Conservation (phyloP, 2,888 invertebrate genomes). For the Synanthedon tipuliformis region DNA sequence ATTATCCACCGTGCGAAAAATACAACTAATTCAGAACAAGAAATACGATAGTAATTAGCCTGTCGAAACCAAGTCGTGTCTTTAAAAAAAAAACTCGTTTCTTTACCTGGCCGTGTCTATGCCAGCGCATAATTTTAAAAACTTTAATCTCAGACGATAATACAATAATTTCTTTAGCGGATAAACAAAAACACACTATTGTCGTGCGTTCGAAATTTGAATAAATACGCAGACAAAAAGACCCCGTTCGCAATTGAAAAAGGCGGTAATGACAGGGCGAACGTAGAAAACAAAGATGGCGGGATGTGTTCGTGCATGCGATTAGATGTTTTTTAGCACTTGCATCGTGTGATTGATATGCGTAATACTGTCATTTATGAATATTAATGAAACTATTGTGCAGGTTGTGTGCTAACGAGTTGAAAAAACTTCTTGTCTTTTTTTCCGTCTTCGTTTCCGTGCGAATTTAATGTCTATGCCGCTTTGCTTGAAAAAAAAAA, state of each 20-base stretch:
- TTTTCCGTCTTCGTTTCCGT: constrained; percentile 38
- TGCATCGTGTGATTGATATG: constrained; percentile 61
- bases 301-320: constrained; percentile 57
- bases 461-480: constrained; percentile 36
- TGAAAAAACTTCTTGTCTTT: constrained; percentile 19
- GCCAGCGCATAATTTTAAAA: constrained; percentile 23
- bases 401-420: constrained; percentile 41
- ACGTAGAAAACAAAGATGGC: constrained; percentile 40
- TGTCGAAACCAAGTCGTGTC: constrained; percentile 13
- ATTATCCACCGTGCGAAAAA: constrained; percentile 47
- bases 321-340: constrained; percentile 59
- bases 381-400: constrained; percentile 50
- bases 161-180: constrained; percentile 37
- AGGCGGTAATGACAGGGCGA: constrained; percentile 59
- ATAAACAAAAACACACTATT: constrained; percentile 63
- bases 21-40: constrained; percentile 28
- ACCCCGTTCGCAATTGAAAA: constrained; percentile 17
- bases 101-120: constrained; percentile 22
- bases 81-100: constrained; percentile 19
- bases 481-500: constrained; percentile 15
- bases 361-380: constrained; percentile 58
- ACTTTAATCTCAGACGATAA: constrained; percentile 23
- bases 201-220: constrained; percentile 42
- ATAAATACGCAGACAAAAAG: constrained; percentile 23
- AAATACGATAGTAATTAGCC: constrained; percentile 52